Base-by-base conservation (phyloP, 2,113 vertebrate species). In the Oreotrochilus melanogaster region DNA sequence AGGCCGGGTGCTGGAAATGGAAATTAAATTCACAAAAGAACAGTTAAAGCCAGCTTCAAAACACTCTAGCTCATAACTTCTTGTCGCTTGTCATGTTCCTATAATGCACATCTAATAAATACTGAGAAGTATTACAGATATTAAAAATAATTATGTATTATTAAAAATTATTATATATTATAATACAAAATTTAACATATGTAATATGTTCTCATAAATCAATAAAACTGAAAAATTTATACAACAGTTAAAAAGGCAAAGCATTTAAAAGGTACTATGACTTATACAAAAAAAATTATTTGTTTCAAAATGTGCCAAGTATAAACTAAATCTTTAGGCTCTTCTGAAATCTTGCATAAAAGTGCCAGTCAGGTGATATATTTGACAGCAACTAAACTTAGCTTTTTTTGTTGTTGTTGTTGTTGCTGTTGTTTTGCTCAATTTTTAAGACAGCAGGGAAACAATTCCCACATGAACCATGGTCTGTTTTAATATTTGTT, bases 1-100 rank as follows among this genome's bases (percentile, higher is more conserved):
- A 99, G 98, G 73, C 98, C 98, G 1, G 98, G 98, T 78, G 98
- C 98, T 99, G 62, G 81, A 96, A 88, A 94, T 31, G 14, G 33
- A 94, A 97, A 80, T 69, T 11, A 78, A 92, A 95, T 42, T 85
- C 78, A 88, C 4, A 72, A 61, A 62, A 73, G 35, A 72, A 69
- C 61, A 31, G 65, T 96, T 71, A 73, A 58, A 72, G 11, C 8
- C 23, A 31, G 31, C 37, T 74, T 87, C 50, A 71, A 62, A 89
- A 86, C 33, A 53, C 39, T 7, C 43, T 7, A 76, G 31, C 8
- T 70, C 5, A 10, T 10, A 60, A 11, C 24, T 78, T 64, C 62
- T 16, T 3, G 6, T 5, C 82, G 16, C 33, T 16, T 71, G 18
- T 81, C 78, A 15, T 1, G 2, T 64, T 80, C 10, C 42, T 45